A percentile compares a stretch with the other conserved stretches of the same genome.
These are phyloP conservation scores for Dioctria rufipes DNA, from an alignment of 2,888 invertebrate species.

Conservation along the genomic window DNA sequence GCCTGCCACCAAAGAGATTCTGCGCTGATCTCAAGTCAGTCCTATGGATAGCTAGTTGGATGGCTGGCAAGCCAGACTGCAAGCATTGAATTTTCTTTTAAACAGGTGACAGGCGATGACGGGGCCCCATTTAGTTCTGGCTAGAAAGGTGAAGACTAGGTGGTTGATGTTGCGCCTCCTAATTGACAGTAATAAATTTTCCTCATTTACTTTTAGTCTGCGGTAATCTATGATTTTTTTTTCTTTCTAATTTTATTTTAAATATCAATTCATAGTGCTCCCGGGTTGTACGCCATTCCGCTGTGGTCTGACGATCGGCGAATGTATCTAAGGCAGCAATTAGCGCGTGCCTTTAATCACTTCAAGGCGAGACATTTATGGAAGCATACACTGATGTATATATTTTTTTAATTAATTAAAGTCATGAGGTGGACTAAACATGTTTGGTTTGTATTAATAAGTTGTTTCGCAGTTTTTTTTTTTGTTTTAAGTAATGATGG, in stretches of 20 bases:
- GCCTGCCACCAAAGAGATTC: slow-evolving; percentile 37
- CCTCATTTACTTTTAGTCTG: slow-evolving; percentile 44
- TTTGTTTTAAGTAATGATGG: too few relatives aligned
- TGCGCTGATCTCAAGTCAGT: neutral
- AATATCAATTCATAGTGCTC: slow-evolving; percentile 26
- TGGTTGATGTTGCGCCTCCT: slow-evolving; percentile 48
- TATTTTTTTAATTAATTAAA: too few relatives aligned
- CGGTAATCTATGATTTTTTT: slow-evolving; percentile 24
- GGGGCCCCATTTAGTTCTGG: slow-evolving; percentile 3
- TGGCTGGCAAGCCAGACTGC: slow-evolving; percentile 1
- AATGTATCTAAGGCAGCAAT: slow-evolving; percentile 31
- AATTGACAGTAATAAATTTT: slow-evolving; percentile 55
- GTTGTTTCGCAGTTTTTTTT: too few relatives aligned
- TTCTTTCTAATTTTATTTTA: slow-evolving; percentile 18
- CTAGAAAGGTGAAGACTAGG: slow-evolving; percentile 26
- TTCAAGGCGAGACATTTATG: slow-evolving; percentile 12
- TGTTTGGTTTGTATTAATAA: too few relatives aligned
- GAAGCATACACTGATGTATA: neutral
- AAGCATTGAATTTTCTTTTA: slow-evolving; percentile 17
- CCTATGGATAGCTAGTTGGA: neutral
- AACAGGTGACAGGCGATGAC: slow-evolving; percentile 50
- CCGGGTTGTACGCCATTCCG: neutral
- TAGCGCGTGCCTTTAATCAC: slow-evolving; percentile 45
- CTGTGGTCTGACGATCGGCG: neutral
- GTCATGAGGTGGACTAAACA: too few relatives aligned